These are phyloP conservation scores for Cydia amplana DNA, from an alignment of 1,140 invertebrate species.

Conservation along the genomic window DNA sequence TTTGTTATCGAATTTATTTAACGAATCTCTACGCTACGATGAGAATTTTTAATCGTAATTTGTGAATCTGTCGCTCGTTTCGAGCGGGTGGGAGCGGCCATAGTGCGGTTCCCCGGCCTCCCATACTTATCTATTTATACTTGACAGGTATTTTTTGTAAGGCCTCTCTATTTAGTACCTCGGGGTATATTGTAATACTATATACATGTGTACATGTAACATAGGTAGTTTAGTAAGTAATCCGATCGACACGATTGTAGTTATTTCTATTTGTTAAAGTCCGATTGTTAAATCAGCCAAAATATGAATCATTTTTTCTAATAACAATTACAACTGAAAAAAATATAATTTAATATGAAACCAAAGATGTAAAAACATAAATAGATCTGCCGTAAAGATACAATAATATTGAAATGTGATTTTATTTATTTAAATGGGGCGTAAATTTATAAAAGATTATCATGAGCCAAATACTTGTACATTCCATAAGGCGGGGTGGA, in stretches of 20 bases:
- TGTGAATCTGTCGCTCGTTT: not conserved
- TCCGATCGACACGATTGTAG: not conserved
- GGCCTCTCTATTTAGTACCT: conserved; percentile 30
- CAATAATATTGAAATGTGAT: not conserved
- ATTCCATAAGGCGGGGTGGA: not conserved
- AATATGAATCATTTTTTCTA: not conserved
- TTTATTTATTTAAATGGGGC: not conserved
- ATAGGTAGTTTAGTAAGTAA: not conserved
- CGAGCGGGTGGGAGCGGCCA: not conserved
- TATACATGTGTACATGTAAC: conserved; percentile 25
- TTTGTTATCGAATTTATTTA: not conserved
- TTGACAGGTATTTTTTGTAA: conserved; percentile 21
- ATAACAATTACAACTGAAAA: not conserved
- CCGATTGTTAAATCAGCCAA: not conserved
- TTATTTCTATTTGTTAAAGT: not conserved
- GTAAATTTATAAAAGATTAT: not conserved
- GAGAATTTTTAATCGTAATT: not conserved
- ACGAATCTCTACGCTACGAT: not conserved
- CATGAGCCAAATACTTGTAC: conserved; percentile 1
- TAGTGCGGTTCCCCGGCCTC: not conserved
- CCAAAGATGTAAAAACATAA: not conserved
- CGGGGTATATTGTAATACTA: conserved; percentile 24
- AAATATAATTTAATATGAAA: not conserved
- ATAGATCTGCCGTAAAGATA: conserved; percentile 11
- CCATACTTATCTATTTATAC: not conserved